Base-by-base conservation (phyloP, 2,888 invertebrate species). In the Smittia sp. region DNA sequence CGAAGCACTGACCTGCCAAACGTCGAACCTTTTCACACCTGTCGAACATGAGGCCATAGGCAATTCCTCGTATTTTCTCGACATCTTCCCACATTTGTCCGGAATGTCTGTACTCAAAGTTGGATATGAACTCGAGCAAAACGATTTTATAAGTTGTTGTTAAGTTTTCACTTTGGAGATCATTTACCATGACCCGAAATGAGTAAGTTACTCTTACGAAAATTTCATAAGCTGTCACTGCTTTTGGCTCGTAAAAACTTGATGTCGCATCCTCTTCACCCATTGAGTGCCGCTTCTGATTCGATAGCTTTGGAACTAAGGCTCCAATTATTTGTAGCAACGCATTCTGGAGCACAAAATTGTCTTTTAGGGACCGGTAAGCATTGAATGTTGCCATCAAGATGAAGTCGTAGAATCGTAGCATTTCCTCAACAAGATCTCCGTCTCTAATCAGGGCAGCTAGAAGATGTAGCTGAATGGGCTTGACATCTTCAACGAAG, bases 381-480 rank as follows among this genome's bases (percentile, higher is more conserved):
- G 20, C 20, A n/a, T 27, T 38, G 20, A 72, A 72, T 11, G 38
- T 58, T 2, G 72, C 72, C 18, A 72, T 20, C 0, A 72, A 15
- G 13, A 72, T 72, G 15, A 18, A 72, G 20, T 72, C 39, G 38
- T 62, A 62, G 25, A 54, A 62, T 7, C 18, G n/a, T 1, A 58
- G 11, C 72, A 72, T 62, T 0, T 72, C 58, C 9, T 62, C 72
- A 38, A 39, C 62, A 9, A 72, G 22, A 7, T 62, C 62, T 27
- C 58, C 32, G 24, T 72, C 72, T 39, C 52, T 58, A 11, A 72
- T 20, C 3, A 72, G 38, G 1, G 25, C 22, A 6, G 72, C 58
- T 2, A 72, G 6, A 2, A 72, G 15, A 72, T 72, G 72, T 0
- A 72, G 7, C 13, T 72, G 72, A 38, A 72, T 58, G 11, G 72